Evolutionary conservation across 2,888 invertebrate species (phyloP).

Genomic region (Euphydryas editha): DNA sequence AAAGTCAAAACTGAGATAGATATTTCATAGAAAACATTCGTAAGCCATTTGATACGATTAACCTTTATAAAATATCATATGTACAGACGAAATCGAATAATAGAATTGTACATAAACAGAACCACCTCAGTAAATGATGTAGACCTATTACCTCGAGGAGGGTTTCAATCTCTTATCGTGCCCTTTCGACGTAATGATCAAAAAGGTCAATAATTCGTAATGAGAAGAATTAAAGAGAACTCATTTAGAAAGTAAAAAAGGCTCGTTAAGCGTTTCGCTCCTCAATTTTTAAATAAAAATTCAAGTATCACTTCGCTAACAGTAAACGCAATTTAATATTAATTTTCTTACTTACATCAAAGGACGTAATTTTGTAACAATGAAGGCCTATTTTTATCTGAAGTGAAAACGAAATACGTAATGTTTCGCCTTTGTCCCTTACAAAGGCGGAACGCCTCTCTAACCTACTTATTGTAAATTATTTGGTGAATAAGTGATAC

Average conservation of each 20-base stretch:
- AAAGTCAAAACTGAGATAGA: too few species aligned
- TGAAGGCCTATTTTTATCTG: constrained; percentile 27
- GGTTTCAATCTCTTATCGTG: not conserved
- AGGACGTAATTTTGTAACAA: constrained; percentile 33
- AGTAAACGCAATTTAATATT: constrained; percentile 22
- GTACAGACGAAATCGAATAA: not conserved
- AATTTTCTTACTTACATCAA: constrained; percentile 22
- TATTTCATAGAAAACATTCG: too few species aligned
- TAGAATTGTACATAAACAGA: not conserved
- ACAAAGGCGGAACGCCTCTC: constrained; percentile 25
- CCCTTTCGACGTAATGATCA: not conserved
- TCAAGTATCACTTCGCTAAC: constrained; percentile 9
- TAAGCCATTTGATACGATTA: not conserved
- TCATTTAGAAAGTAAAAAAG: not conserved
- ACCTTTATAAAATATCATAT: not conserved
- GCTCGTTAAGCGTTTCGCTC: not conserved
- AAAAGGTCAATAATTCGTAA: constrained; percentile 7
- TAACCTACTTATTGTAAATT: constrained; percentile 23
- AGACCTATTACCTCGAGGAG: not conserved
- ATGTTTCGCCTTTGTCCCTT: too few species aligned
- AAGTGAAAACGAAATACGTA: constrained; percentile 22
- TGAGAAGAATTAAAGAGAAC: not conserved
- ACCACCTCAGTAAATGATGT: not conserved
- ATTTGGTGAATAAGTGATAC: constrained; percentile 25
- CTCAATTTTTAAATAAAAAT: constrained; percentile 13